Conservation (phyloP, 2,797 vertebrate species). For the Kryptopterus vitreolus region DNA sequence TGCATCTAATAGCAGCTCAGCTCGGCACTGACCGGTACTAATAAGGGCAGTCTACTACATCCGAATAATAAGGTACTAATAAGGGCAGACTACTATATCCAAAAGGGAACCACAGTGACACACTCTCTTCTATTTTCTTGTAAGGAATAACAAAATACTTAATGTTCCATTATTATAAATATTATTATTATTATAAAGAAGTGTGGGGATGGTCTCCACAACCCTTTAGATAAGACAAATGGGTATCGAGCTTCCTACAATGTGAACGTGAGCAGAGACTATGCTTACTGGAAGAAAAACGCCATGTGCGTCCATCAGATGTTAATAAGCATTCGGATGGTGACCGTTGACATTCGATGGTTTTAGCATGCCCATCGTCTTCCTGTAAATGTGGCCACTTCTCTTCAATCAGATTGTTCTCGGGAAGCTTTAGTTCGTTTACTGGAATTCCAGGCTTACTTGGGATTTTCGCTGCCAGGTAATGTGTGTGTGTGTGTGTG, state of each 20-base stretch:
- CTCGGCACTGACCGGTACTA: neutral
- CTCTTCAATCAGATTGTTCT: neutral
- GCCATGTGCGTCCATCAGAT: neutral
- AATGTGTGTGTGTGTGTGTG: constrained; percentile 11
- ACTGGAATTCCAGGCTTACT: constrained; percentile 30
- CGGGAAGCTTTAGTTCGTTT: constrained; percentile 10
- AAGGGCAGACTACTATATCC: neutral
- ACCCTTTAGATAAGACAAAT: neutral
- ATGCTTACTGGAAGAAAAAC: constrained; percentile 11
- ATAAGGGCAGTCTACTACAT: neutral
- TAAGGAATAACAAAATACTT: neutral
- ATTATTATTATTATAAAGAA: too few relatives aligned
- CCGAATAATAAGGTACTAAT: neutral
- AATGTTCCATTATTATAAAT: neutral
- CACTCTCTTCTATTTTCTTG: neutral
- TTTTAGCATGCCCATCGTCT: constrained; percentile 19
- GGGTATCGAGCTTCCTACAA: neutral
- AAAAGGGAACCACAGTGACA: neutral
- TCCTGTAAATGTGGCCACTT: constrained; percentile 23
- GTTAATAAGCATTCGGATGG: neutral
- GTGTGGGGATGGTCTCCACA: neutral
- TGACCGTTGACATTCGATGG: neutral
- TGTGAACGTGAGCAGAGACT: neutral
- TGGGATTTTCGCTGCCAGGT: constrained; percentile 19
- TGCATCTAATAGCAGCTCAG: neutral